A percentile compares a stretch with the other conserved stretches of the same genome.
Conservation (phyloP, 1,140 invertebrate species). For the Reticulitermes speratus region DNA sequence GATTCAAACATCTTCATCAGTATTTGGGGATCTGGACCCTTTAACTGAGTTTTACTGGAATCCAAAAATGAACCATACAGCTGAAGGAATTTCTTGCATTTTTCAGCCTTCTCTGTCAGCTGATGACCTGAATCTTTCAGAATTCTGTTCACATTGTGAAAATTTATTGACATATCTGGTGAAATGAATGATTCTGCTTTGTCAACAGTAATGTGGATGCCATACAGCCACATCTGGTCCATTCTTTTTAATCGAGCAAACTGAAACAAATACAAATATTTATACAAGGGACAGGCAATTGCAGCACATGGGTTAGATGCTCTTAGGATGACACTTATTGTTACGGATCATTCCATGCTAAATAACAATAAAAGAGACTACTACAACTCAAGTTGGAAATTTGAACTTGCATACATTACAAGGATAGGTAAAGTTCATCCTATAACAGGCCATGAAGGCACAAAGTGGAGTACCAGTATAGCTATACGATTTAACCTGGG, state of each 20-base stretch:
- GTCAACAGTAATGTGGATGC: slow-evolving; percentile 45
- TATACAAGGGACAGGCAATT: too few relatives aligned
- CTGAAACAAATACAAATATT: slow-evolving; percentile 40
- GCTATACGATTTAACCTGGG: too few relatives aligned
- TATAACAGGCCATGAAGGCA: too few relatives aligned
- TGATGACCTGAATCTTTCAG: slow-evolving; percentile 43
- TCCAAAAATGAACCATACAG: slow-evolving; percentile 21
- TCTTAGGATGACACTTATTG: too few relatives aligned
- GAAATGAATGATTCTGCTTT: slow-evolving; percentile 38
- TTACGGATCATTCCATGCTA: too few relatives aligned
- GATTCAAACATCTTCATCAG: slow-evolving; percentile 32
- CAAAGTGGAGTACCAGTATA: too few relatives aligned
- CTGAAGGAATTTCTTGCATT: slow-evolving; percentile 32
- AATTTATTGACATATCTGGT: slow-evolving; percentile 31
- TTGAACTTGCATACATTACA: too few relatives aligned
- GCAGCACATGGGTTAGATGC: too few relatives aligned
- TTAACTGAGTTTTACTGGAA: not conserved
- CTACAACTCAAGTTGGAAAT: too few relatives aligned
- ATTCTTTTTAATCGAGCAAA: slow-evolving; percentile 48
- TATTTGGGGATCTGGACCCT: slow-evolving; percentile 17
- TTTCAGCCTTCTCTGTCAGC: slow-evolving; percentile 40
- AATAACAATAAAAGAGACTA: too few relatives aligned
- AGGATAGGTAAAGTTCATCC: too few relatives aligned
- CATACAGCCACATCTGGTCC: slow-evolving; percentile 49
- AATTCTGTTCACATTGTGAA: slow-evolving; percentile 37